Evolutionary conservation across 2,113 vertebrate species (phyloP).

Genomic region (Symphodus melops): DNA sequence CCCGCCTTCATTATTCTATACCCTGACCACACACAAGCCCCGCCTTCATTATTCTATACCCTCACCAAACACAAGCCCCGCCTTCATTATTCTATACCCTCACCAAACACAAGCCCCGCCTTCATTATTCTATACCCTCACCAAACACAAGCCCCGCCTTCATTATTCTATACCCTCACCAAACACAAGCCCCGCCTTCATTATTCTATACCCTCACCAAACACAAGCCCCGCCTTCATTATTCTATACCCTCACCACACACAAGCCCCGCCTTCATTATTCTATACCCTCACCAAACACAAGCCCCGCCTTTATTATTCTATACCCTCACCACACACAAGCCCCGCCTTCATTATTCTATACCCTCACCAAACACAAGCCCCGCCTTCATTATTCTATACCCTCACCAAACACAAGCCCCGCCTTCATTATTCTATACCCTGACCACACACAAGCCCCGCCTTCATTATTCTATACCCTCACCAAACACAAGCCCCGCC

Average conservation of each 20-base stretch:
- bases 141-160: slow-evolving; percentile 41
- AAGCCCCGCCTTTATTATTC: slow-evolving; percentile 35
- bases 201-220: too few relatives aligned
- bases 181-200: slow-evolving; percentile 42
- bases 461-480: too few relatives aligned
- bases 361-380: too few relatives aligned
- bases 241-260: too few relatives aligned
- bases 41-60: slow-evolving; percentile 2
- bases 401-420: slow-evolving; percentile 57
- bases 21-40: slow-evolving; percentile 89
- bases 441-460: slow-evolving; percentile 88
- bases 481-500: slow-evolving; percentile 44
- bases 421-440: slow-evolving; percentile 2
- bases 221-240: slow-evolving; percentile 38
- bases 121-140: too few relatives aligned
- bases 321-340: slow-evolving; percentile 94
- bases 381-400: slow-evolving; percentile 12
- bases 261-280: slow-evolving; percentile 36
- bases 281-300: too few relatives aligned
- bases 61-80: slow-evolving; percentile 50
- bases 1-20: slow-evolving; percentile 12
- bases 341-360: slow-evolving; percentile 20
- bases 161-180: too few relatives aligned
- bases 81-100: too few relatives aligned
- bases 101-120: slow-evolving; percentile 44